Base-by-base conservation (phyloP, 2,113 vertebrate species). In the Gobiocypris rarus region DNA sequence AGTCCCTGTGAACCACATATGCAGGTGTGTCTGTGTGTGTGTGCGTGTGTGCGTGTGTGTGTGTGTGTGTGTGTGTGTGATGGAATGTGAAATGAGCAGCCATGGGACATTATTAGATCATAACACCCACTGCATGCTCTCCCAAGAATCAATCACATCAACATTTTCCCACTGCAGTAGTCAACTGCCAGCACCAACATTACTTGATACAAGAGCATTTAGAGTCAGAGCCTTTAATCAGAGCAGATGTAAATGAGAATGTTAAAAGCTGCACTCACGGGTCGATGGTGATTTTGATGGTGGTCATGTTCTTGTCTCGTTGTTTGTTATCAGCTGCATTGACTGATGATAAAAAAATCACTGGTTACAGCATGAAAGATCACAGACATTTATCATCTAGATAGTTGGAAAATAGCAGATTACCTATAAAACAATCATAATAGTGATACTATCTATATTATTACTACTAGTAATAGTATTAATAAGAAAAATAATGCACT, bases 271-370 rank as follows among this genome's bases (percentile, higher is more conserved):
- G 83, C 93, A 98, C 97, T 98, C 94, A 99, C 98, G 96, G 95
- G 92, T 99, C 97, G 88, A 99, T 96, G 91, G 94, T 97, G 94
- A 99, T 96, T 95, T 99, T 99, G 89, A 99, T 99, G 90, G 93
- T 94, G 34, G 93, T 94, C 98, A 99, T 99, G 91, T 96, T 97
- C 94, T 99, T 99, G 94, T 99, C 98, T 85, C 98, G 95, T 90
- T 99, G 98, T 90, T 99, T 99, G 94, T 99, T 99, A 92, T 99
- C 98, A 84, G 98, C 97, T 82, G 98, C 97, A 87, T 99, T 99
- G 82, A 99, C 98, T 99, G 93, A 26, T 22, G 88, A 93, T 93
- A 90, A 86, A 91, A 91, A 89, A 69, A 83, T 77, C 75, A 10
- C 1, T n/a, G n/a, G 22, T 71, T 71, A 71, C 19, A 22, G 45